Conservation (phyloP, 2,797 vertebrate genomes). For the Hipposideros larvatus region DNA sequence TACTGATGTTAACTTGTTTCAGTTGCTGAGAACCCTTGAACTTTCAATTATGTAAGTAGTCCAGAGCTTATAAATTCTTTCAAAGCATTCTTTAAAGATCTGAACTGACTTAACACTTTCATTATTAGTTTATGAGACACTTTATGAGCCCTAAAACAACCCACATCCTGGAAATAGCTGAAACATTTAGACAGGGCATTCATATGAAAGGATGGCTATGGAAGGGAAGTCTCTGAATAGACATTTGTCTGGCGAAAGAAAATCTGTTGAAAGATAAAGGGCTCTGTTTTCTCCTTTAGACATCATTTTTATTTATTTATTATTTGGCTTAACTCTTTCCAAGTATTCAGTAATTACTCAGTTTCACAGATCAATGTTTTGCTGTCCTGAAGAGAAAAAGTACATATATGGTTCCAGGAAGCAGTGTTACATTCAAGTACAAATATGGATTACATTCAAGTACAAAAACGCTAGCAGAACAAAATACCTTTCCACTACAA, state of each 20-base stretch:
- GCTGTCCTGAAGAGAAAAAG: background rate
- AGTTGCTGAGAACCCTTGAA: constrained; percentile 43
- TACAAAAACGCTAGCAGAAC: background rate
- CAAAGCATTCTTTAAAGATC: constrained; percentile 76
- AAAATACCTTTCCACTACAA: constrained; percentile 22
- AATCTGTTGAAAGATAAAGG: constrained; percentile 32
- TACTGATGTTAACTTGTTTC: background rate
- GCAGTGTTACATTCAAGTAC: background rate
- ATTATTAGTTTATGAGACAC: constrained; percentile 78
- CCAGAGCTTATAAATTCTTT: constrained; percentile 78
- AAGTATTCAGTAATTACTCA: constrained; percentile 8
- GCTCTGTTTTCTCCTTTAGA: background rate
- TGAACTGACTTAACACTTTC: constrained; percentile 80
- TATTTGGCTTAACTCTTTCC: constrained; percentile 53
- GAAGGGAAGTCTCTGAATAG: background rate
- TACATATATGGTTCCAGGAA: background rate
- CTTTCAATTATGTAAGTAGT: constrained; percentile 65
- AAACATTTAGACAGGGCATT: constrained; percentile 57
- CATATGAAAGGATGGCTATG: constrained; percentile 39
- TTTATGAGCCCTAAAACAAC: constrained; percentile 74
- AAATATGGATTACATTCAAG: constrained; percentile 10
- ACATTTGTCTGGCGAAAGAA: constrained; percentile 29
- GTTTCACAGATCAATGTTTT: constrained; percentile 15
- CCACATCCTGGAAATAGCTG: constrained; percentile 72
- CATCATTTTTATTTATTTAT: constrained; percentile 46